Evolutionary conservation across 2,113 vertebrate species (phyloP).

Genomic region (Myanophis thanlyinensis): DNA sequence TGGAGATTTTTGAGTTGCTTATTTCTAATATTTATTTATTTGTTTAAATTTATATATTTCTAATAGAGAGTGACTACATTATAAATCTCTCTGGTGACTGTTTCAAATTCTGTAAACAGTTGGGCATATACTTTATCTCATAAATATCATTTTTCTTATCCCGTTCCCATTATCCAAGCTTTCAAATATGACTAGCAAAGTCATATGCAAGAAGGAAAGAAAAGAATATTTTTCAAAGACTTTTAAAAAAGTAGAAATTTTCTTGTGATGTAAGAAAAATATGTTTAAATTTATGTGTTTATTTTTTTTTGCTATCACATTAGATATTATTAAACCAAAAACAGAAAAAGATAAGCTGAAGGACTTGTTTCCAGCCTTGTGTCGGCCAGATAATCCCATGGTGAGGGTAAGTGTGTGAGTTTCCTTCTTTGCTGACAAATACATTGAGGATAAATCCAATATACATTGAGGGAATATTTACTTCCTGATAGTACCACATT

Average conservation of each 20-base stretch:
- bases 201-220: neutral
- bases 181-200: neutral
- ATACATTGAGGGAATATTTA: neutral
- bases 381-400: constrained; percentile 83
- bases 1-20: neutral
- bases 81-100: neutral
- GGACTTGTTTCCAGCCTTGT: constrained; percentile 92
- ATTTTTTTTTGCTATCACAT: constrained; percentile 37
- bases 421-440: neutral
- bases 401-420: constrained; percentile 72
- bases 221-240: neutral
- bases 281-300: neutral
- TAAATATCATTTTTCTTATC: neutral
- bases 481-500: neutral
- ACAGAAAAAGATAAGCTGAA: constrained; percentile 87
- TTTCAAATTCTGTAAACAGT: neutral
- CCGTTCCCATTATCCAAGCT: neutral
- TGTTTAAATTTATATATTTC: no score
- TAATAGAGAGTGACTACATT: neutral
- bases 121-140: neutral
- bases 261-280: neutral
- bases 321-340: constrained; percentile 78
- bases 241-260: fast-evolving
- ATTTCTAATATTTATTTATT: no score
- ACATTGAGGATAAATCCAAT: neutral